A percentile compares a stretch with the other conserved stretches of the same genome.
phyloP scores from a whole-genome alignment of 2,888 invertebrate species.

The Sinopyrophorus schimmeli region DNA sequence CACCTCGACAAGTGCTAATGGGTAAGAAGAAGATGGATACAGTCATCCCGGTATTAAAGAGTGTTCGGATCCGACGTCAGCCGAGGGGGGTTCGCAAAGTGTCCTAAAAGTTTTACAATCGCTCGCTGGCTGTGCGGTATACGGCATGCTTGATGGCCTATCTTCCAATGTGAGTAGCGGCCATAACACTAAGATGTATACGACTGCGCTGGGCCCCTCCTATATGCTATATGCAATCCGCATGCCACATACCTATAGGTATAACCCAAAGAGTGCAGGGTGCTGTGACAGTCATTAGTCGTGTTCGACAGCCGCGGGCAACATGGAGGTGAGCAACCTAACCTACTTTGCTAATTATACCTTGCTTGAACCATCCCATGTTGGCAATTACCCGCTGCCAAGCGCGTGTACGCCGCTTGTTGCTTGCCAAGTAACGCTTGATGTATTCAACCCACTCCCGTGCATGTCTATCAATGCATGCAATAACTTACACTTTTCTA shows the following conservation, averaged over 20 bases:
- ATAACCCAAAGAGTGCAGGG: slow-evolving; percentile 54
- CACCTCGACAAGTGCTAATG: slow-evolving; percentile 43
- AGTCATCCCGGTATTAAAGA: slow-evolving; percentile 55
- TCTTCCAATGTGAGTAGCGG: slow-evolving; percentile 69
- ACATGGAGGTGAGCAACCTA: slow-evolving; percentile 52
- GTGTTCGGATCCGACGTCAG: slow-evolving; percentile 47
- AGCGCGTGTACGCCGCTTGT: slow-evolving; percentile 41
- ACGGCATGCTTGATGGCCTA: slow-evolving; percentile 67
- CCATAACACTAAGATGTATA: slow-evolving; percentile 66
- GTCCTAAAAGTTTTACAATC: slow-evolving; percentile 68
- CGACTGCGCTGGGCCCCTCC: slow-evolving; percentile 63
- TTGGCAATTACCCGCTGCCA: slow-evolving; percentile 42
- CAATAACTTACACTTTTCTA: too few species aligned
- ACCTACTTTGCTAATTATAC: slow-evolving; percentile 51
- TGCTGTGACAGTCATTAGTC: slow-evolving; percentile 56
- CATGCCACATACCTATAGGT: slow-evolving; percentile 57
- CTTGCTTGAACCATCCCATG: slow-evolving; percentile 39
- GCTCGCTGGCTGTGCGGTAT: slow-evolving; percentile 57
- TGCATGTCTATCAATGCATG: slow-evolving; percentile 25
- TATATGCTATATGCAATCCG: slow-evolving; percentile 57
- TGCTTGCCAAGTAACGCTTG: slow-evolving; percentile 41
- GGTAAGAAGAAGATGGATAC: slow-evolving; percentile 41
- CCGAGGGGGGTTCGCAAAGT: slow-evolving; percentile 59
- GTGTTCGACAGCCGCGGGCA: slow-evolving; percentile 56
- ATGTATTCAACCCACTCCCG: slow-evolving; percentile 36